A percentile compares a stretch with the other conserved stretches of the same genome.
Evolutionary conservation across 2,888 invertebrate species (phyloP).

Genomic region (Myopa testacea): DNA sequence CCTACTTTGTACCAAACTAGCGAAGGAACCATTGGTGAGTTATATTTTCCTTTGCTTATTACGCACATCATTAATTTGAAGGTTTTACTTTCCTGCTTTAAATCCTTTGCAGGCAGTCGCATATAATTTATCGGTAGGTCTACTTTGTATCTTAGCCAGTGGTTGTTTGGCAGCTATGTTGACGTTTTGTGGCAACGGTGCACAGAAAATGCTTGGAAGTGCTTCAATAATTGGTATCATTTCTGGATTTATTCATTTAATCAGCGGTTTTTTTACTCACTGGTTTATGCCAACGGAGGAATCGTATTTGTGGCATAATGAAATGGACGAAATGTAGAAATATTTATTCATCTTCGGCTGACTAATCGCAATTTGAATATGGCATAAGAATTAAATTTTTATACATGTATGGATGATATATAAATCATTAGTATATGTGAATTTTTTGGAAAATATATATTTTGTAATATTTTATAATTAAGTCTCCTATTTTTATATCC

Average conservation of each 20-base stretch:
- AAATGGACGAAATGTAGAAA: not conserved
- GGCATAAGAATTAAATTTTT: not conserved
- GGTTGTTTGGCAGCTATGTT: conserved; percentile 32
- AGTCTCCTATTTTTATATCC: no score
- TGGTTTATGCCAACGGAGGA: conserved; percentile 29
- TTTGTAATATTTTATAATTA: no score
- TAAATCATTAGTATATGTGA: not conserved
- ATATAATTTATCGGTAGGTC: conserved; percentile 37
- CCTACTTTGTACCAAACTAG: not conserved
- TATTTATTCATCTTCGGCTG: no score
- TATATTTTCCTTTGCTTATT: conserved; percentile 18
- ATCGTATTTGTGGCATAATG: not conserved
- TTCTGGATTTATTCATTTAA: conserved; percentile 39
- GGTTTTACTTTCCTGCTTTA: not conserved
- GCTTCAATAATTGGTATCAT: conserved; percentile 34
- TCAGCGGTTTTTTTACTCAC: conserved; percentile 6
- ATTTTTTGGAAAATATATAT: no score
- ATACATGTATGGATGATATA: not conserved
- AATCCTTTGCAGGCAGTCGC: conserved; percentile 31
- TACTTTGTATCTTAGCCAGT: conserved; percentile 33
- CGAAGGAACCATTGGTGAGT: conserved; percentile 32
- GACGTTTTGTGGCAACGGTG: conserved; percentile 48
- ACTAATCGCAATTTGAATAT: no score
- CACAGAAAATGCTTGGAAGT: conserved; percentile 38
- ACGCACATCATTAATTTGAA: not conserved